Percentiles rank a stretch among this genome's conserved stretches.
Conservation (phyloP, 2,888 invertebrate genomes). For the Eupithecia centaureata region DNA sequence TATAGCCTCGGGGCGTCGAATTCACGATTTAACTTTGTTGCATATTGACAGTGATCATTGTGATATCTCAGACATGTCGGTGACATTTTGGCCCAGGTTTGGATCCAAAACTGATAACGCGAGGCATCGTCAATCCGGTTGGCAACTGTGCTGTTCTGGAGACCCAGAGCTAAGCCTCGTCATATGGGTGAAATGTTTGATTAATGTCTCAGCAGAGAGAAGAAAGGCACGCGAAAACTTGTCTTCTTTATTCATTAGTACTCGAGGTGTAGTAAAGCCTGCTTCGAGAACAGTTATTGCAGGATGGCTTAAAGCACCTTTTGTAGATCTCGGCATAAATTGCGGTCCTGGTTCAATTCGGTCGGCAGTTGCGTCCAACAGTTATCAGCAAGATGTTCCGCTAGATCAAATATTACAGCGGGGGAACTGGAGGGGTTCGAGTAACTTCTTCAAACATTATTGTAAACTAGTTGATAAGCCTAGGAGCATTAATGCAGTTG, state of each 20-base stretch:
- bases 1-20: constrained; percentile 1
- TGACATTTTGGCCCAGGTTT: too few species aligned
- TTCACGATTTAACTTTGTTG: neutral
- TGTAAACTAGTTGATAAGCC: too few species aligned
- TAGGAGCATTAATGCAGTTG: too few species aligned
- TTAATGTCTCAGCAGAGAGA: neutral
- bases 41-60: constrained; percentile 11
- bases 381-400: too few species aligned
- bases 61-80: neutral
- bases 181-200: constrained; percentile 7
- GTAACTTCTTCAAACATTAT: too few species aligned
- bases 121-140: too few species aligned
- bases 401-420: too few species aligned
- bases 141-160: constrained; percentile 2
- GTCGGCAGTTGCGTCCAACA: too few species aligned
- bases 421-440: too few species aligned
- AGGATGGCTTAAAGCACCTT: constrained; percentile 2
- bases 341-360: too few species aligned
- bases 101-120: neutral
- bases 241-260: constrained; percentile 5
- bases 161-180: neutral
- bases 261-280: constrained; percentile 3
- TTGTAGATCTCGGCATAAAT: too few species aligned
- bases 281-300: constrained; percentile 10
- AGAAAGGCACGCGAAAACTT: neutral